These are phyloP conservation scores for Hermetia illucens DNA, from an alignment of 1,140 invertebrate genomes.

Conservation along the genomic window DNA sequence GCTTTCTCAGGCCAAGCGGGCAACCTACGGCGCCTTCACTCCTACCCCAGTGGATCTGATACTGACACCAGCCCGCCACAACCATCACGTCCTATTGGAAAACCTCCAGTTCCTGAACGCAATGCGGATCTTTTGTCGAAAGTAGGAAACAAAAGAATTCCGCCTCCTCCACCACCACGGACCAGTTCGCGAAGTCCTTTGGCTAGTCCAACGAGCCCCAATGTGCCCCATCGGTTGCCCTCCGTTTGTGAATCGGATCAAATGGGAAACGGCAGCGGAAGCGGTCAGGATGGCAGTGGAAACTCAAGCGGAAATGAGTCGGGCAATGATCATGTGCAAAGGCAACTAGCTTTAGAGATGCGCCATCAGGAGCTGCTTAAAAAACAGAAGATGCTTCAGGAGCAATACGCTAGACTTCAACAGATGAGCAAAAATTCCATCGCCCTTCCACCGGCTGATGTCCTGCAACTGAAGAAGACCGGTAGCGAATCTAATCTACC, in stretches of 20 bases:
- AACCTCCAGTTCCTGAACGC: slow-evolving; percentile 64
- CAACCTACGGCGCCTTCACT: slow-evolving; percentile 53
- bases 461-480: slow-evolving; percentile 63
- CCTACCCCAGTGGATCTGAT: slow-evolving; percentile 59
- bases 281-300: slow-evolving; percentile 10
- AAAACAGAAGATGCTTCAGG: slow-evolving; percentile 74
- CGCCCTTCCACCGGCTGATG: slow-evolving; percentile 42
- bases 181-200: slow-evolving; percentile 68
- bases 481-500: slow-evolving; percentile 79
- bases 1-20: slow-evolving; percentile 33
- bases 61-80: slow-evolving; percentile 52
- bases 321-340: slow-evolving; percentile 43
- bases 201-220: slow-evolving; percentile 59
- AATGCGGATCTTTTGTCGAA: slow-evolving; percentile 53
- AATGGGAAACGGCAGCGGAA: slow-evolving; percentile 6
- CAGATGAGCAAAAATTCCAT: slow-evolving; percentile 65
- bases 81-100: slow-evolving; percentile 35
- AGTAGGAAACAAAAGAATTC: slow-evolving; percentile 52
- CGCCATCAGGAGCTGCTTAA: slow-evolving; percentile 72
- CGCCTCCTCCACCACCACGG: slow-evolving; percentile 72
- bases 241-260: slow-evolving; percentile 12
- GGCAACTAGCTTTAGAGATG: slow-evolving; percentile 65
- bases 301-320: slow-evolving; percentile 43
- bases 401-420: slow-evolving; percentile 75
- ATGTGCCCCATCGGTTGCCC: slow-evolving; percentile 37